Base-by-base conservation (phyloP, 2,797 vertebrate species). In the Pantherophis alleghaniensis region DNA sequence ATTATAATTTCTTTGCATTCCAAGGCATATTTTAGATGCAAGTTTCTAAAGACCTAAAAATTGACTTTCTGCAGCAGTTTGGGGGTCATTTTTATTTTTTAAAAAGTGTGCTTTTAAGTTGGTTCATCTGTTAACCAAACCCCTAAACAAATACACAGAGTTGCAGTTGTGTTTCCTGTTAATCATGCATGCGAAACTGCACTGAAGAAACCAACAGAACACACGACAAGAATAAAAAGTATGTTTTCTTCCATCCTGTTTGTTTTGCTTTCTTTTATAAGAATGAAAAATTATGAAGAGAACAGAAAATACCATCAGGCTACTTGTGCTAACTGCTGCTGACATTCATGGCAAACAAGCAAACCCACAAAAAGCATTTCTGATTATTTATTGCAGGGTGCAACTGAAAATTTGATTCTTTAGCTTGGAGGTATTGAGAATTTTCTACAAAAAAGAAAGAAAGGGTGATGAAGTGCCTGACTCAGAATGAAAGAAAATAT, bases 221-320 rank as follows among this genome's bases (percentile, higher is more conserved):
- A 98, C 97, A 96, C 97, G 98, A 98, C 98, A 98, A 97, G 97
- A 98, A 99, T 98, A 99, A 98, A 98, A 96, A 99, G 99, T 98
- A 99, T 99, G 98, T 98, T 92, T 95, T 42, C 74, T 42, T 47
- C 97, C 98, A 97, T 97, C 98, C 95, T 97, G 96, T 61, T 91
- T 96, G 95, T 94, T 96, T 97, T 96, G 96, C 98, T 98, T 97
- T 97, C 92, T 96, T 96, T 95, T 95, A 95, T 95, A 94, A 93
- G 94, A 96, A 86, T 18, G 5, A 96, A 93, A 95, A 96, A 97
- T 97, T 96, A 96, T 96, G 95, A 93, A 94, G 96, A 96, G 92
- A 92, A 96, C 93, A 95, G 95, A 94, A 97, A 97, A 95, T 93
- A 92, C 91, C 56, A 0, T 55, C 69, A 95, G 90, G 37, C 93